Base-by-base conservation (phyloP, 1,140 invertebrate genomes). In the Triops cancriformis region DNA sequence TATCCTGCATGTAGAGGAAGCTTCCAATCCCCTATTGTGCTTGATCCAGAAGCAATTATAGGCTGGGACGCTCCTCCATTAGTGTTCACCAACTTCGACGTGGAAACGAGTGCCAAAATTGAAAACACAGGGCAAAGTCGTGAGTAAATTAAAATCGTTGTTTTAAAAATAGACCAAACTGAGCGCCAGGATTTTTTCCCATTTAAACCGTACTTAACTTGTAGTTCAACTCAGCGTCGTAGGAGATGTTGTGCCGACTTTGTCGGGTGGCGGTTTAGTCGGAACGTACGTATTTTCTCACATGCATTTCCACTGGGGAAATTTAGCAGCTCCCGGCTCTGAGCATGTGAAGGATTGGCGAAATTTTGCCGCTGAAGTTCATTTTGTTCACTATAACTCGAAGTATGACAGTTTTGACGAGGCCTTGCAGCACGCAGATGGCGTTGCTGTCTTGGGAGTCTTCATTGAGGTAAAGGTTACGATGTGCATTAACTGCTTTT, bases 271-370 rank as follows among this genome's bases (percentile, higher is more conserved):
- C 0, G 85, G 94, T 7, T 85, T 93, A 0, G 87, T 88, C 0
- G 87, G 87, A 3, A 88, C 87, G 79, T 97, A 95, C 82, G 84
- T 89, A 41, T 94, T 97, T 80, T 88, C 89, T 28, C 94, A 96
- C 82, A 84, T 94, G 64, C 93, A 95, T 84, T 91, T 95, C 78
- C 94, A 95, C 82, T 95, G 93, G 92, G 95, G 95, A 0, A 87
- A 89, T 72, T 91, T 93, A 78, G 91, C 94, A 81, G 86, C 87
- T 0, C 84, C 90, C 73, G 96, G 96, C 31, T 95, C 94, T 1
- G 96, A 98, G 85, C 95, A 96, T 86, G 88, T 88, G 28, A 91
- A 98, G 23, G 93, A 95, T 81, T 89, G 89, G 27, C 83, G 83
- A 77, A 85, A 84, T 82, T 90, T 82, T 76, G 85, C 82, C 7